These are phyloP conservation scores for Anthoptus insignis DNA, from an alignment of 2,888 invertebrate species.

Conservation along the genomic window DNA sequence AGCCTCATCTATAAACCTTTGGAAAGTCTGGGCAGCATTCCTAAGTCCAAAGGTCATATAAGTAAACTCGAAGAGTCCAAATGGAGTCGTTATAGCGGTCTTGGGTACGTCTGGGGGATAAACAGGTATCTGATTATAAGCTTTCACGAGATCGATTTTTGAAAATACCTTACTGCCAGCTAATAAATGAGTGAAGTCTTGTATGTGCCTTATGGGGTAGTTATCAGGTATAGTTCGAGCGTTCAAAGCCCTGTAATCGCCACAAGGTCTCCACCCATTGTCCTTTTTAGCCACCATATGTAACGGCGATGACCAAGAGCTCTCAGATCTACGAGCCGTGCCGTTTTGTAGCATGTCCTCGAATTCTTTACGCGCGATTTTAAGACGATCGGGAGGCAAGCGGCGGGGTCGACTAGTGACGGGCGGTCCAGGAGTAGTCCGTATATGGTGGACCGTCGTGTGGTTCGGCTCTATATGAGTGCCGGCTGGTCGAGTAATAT, in stretches of 20 bases:
- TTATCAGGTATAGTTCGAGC: conserved; percentile 54
- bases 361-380: conserved; percentile 22
- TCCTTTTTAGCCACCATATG: conserved; percentile 59
- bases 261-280: conserved; percentile 59
- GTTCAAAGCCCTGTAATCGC: conserved; percentile 60
- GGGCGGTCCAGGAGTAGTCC: conserved; percentile 42
- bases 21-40: conserved; percentile 67
- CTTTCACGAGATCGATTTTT: conserved; percentile 23
- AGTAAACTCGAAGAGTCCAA: conserved; percentile 57
- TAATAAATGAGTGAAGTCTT: conserved; percentile 35
- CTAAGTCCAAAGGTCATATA: conserved; percentile 60
- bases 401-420: conserved; percentile 27
- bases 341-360: conserved; percentile 35
- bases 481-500: conserved; percentile 11
- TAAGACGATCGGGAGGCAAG: conserved; percentile 34
- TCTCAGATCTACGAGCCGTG: conserved; percentile 43
- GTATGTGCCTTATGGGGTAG: conserved; percentile 54
- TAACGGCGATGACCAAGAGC: conserved; percentile 47
- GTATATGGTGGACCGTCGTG: conserved; percentile 28
- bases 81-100: conserved; percentile 45
- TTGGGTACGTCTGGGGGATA: conserved; percentile 18
- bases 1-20: conserved; percentile 58
- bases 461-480: neutral
- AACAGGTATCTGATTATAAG: conserved; percentile 24
- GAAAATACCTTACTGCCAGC: conserved; percentile 25